Conservation (phyloP, 2,113 vertebrate species). For the Pseudorhombus dupliciocellatus region DNA sequence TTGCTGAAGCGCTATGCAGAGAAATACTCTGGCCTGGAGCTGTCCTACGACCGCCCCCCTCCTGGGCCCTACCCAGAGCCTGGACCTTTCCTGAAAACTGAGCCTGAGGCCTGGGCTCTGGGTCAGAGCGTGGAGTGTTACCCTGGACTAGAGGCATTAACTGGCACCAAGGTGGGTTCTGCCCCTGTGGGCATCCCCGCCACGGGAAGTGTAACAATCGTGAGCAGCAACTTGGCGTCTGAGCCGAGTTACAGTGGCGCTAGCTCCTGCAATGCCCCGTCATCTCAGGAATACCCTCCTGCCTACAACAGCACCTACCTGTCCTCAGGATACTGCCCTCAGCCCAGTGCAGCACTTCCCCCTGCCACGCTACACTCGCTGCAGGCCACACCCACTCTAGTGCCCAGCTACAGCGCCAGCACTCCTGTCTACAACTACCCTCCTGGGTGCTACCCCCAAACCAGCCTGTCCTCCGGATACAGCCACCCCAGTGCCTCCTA, state of each 20-base stretch:
- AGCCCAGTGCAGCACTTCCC: constrained; percentile 80
- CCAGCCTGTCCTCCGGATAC: constrained; percentile 82
- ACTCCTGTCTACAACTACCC: constrained; percentile 88
- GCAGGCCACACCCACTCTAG: constrained; percentile 79
- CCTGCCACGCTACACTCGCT: constrained; percentile 74
- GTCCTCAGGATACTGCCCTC: constrained; percentile 87
- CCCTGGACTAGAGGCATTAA: constrained; percentile 86
- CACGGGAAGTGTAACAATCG: constrained; percentile 83
- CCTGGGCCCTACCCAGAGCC: constrained; percentile 78
- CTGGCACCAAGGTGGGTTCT: constrained; percentile 80
- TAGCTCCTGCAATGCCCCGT: constrained; percentile 61
- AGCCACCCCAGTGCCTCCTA: constrained; percentile 86
- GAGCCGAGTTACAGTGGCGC: constrained; percentile 83
- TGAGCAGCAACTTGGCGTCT: constrained; percentile 71
- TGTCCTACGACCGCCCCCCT: constrained; percentile 85
- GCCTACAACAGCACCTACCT: constrained; percentile 88
- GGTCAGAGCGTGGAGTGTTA: constrained; percentile 81
- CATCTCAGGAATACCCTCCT: constrained; percentile 87
- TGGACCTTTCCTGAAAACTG: constrained; percentile 86
- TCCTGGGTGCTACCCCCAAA: constrained; percentile 80
- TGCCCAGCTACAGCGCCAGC: constrained; percentile 84
- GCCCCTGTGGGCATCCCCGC: constrained; percentile 78
- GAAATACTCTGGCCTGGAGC: constrained; percentile 91
- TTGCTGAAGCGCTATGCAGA: constrained; percentile 95
- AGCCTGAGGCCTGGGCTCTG: constrained; percentile 87